Evolutionary conservation across 2,797 vertebrate species (phyloP), one percentile per base, ranked within the genome.

Genomic region (Chanos chanos): DNA sequence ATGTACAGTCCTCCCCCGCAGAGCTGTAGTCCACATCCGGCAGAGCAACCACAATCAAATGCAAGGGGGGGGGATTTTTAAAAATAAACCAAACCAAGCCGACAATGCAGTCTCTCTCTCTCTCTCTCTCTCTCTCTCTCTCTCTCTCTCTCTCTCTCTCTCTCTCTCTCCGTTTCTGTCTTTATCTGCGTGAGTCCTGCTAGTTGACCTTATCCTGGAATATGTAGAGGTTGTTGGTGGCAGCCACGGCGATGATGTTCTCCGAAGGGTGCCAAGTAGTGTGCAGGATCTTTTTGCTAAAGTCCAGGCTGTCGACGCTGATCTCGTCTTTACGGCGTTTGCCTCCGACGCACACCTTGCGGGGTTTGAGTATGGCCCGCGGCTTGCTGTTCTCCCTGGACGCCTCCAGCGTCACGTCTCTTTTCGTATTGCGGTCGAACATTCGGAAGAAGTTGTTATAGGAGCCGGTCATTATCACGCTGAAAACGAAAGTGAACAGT

Each of bases 161-260:
- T 60, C 62, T 72, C n/a, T n/a, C n/a, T n/a, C n/a, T n/a, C n/a
- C n/a, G n/a, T n/a, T 51, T 16, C 13, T 52, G 36, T 31, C 22
- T 49, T 30, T 40, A 30, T 43, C n/a, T n/a, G n/a, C 39, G 16
- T 18, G 5, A 45, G 13, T 44, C 41, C 62, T 55, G 8, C 92
- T 97, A 99, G 87, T 99, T 99, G 87, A 99, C 93, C 89, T 99
- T 99, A 92, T 99, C 97, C 87, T 99, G 97, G 86, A 99, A 99
- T 91, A 99, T 99, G 90, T 99, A 99, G 84, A 99, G 93, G 91
- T 99, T 99, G 86, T 99, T 99, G 72, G 96, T 99, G 81, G 96
- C 97, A 16, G 96, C 97, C 83, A 99, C 97, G 1, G 97, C 97
- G 1, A 99, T 99, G 86, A 99, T 99, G 79, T 99, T 99, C 89